Base-by-base conservation (phyloP, 1,140 invertebrate genomes). In the Idris sp. region DNA sequence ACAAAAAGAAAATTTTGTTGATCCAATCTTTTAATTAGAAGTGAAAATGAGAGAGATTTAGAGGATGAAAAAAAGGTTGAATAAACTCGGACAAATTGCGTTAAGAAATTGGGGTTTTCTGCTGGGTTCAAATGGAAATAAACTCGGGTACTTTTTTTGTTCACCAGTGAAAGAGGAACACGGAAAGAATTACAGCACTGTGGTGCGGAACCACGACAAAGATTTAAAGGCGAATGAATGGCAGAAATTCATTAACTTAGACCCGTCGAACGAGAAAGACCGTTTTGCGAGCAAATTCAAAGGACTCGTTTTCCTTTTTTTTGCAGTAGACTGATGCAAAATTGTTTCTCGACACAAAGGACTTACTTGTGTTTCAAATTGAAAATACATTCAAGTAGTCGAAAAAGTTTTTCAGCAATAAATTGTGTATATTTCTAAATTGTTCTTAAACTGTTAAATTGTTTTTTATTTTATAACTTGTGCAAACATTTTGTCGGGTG, bases 221-320 rank as follows among this genome's bases (percentile, higher is more conserved):
- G 33, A 61, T 61, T 54, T 48, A 44, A 53, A n/a, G 36, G n/a
- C 36, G 22, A 14, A 59, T 53, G 46, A 48, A 56, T 35, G 61
- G 41, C 40, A 28, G 30, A 43, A 67, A 40, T 56, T 67, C 49
- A 49, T 67, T 54, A 30, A 56, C 33, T 46, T 40, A 9, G 19
- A 18, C 1, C 31, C 18, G 13, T 19, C 10, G 30, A 38, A 19
- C 44, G 36, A 26, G 38, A 48, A 48, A 51, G 49, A 40, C 26
- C 28, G 35, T 31, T 49, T 48, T 49, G 18, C 38, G 14, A 44
- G 28, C 16, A 9, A 40, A 16, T 8, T 41, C 49, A 35, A 26
- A 36, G 48, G 3, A 54, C 30, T n/a, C n/a, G n/a, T n/a, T n/a
- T n/a, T n/a, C n/a, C n/a, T 46, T 65, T 65, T 53, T 26, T n/a